phyloP scores from a whole-genome alignment of 2,113 vertebrate species.

The Nansenia antarctica region DNA sequence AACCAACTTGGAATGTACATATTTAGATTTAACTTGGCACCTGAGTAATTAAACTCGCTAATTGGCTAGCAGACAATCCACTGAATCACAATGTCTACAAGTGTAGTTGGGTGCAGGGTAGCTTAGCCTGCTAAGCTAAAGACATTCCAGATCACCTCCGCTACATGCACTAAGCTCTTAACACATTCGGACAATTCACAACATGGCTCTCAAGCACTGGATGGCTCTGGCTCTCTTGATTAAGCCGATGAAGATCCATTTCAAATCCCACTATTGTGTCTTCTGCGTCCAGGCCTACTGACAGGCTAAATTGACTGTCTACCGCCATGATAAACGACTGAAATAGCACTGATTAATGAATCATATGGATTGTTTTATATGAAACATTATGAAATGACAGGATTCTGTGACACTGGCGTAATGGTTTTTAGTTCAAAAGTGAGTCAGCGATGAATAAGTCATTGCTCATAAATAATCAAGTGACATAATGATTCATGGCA shows the following conservation, averaged over 20 bases:
- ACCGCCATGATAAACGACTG: neutral
- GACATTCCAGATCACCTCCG: too few species aligned
- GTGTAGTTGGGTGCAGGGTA: neutral
- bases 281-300: neutral
- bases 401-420: constrained; percentile 8
- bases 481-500: constrained; percentile 13
- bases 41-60: neutral
- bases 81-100: neutral
- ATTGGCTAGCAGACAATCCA: neutral
- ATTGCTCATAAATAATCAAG: constrained; percentile 13
- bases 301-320: neutral
- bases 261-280: neutral
- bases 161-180: too few species aligned
- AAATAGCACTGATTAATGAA: constrained; percentile 17
- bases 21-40: neutral
- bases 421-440: constrained; percentile 8
- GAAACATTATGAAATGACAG: constrained; percentile 19
- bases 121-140: too few species aligned
- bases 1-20: neutral
- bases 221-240: neutral
- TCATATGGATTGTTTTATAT: constrained; percentile 17
- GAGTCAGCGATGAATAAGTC: constrained; percentile 18
- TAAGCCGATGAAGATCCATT: neutral
- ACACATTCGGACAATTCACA: neutral
- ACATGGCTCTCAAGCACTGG: neutral